These are phyloP conservation scores for Phlogophora meticulosa DNA, from an alignment of 2,888 invertebrate genomes.

Conservation along the genomic window DNA sequence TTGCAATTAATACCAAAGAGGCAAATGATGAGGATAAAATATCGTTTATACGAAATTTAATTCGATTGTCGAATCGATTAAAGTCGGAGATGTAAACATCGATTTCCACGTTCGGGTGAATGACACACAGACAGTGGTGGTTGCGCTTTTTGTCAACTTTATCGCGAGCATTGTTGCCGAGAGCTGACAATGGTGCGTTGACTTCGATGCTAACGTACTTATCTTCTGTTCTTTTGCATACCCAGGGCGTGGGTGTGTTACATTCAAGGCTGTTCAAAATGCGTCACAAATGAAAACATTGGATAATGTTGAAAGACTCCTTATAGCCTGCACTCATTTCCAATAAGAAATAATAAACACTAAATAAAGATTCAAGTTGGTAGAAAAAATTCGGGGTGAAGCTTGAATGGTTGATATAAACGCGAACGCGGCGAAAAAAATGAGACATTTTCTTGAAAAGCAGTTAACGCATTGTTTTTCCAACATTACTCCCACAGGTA, in stretches of 20 bases:
- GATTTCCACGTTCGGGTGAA: conserved; percentile 80
- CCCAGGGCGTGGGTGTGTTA: not conserved
- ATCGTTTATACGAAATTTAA: conserved; percentile 64
- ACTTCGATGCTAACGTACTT: conserved; percentile 66
- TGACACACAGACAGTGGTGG: conserved; percentile 71
- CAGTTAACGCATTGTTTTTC: not conserved
- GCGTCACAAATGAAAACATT: not conserved
- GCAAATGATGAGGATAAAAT: conserved; percentile 64
- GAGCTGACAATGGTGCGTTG: conserved; percentile 72
- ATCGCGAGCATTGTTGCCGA: conserved; percentile 74
- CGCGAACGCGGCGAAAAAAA: not conserved
- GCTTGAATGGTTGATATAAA: not conserved
- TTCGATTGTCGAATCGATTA: conserved; percentile 72
- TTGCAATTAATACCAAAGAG: conserved; percentile 63
- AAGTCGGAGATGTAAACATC: conserved; percentile 74
- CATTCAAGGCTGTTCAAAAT: not conserved
- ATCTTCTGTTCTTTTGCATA: conserved; percentile 36
- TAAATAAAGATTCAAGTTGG: not conserved
- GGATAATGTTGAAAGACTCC: not conserved
- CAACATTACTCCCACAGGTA: not conserved
- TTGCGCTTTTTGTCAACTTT: conserved; percentile 72
- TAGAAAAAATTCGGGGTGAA: not conserved
- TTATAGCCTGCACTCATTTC: not conserved
- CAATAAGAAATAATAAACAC: not conserved
- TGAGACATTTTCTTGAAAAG: not conserved